Percentiles rank a stretch among this genome's conserved stretches.
phyloP scores from a whole-genome alignment of 2,888 invertebrate genomes.

The Drosophila glabriapex region DNA sequence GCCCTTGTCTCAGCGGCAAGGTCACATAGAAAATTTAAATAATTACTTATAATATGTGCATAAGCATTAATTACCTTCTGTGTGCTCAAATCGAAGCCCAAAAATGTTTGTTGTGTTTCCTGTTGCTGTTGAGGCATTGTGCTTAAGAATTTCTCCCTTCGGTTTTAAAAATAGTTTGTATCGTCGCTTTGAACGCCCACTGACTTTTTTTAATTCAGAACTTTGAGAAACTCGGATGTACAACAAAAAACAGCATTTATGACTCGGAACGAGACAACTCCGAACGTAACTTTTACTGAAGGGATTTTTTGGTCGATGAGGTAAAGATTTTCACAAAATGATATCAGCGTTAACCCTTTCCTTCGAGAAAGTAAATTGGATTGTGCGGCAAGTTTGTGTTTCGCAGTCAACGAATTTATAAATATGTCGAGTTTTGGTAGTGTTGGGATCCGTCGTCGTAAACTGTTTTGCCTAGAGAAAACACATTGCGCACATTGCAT shows the following conservation, averaged over 20 bases:
- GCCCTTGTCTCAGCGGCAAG: background rate
- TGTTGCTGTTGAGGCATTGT: constrained; percentile 52
- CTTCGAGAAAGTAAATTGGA: background rate
- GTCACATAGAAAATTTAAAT: background rate
- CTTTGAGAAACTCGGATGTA: constrained; percentile 13
- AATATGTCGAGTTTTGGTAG: background rate
- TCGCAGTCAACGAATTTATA: background rate
- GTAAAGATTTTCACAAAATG: background rate
- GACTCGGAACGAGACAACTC: constrained; percentile 2
- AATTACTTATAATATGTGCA: background rate
- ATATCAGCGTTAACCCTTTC: background rate
- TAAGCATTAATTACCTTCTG: constrained; percentile 88
- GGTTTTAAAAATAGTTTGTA: background rate
- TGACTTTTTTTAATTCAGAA: background rate
- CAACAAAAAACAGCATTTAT: constrained; percentile 22
- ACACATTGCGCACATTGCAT: background rate
- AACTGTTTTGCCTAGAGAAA: background rate
- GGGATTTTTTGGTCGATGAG: background rate
- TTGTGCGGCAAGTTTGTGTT: background rate
- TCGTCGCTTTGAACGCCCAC: background rate
- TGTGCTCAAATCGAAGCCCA: constrained; percentile 94
- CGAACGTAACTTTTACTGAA: background rate
- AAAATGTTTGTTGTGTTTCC: constrained; percentile 86
- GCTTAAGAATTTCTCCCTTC: background rate
- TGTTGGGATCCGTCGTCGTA: background rate